phyloP scores from a whole-genome alignment of 2,113 vertebrate species.

The Hucho hucho region DNA sequence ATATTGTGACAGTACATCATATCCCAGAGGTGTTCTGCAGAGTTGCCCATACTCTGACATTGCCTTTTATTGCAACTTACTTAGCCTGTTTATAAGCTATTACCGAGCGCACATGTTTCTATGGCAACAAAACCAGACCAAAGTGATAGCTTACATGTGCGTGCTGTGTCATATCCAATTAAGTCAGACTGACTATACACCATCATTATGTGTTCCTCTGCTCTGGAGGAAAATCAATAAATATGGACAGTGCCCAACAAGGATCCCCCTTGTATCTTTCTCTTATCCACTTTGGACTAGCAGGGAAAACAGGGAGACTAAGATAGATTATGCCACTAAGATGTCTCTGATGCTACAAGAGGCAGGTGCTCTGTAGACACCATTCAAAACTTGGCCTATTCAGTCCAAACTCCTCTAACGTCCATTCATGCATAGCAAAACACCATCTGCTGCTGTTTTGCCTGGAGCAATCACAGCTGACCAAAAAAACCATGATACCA shows the following conservation, averaged over 20 bases:
- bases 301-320: constrained; percentile 74
- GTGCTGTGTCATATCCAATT: constrained; percentile 97
- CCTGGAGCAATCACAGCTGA: constrained; percentile 99
- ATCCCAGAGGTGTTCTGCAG: constrained; percentile 68
- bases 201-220: constrained; percentile 81
- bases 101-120: constrained; percentile 77
- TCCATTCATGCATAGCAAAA: constrained; percentile 99
- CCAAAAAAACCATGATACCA: constrained; percentile 97
- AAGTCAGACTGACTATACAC: constrained; percentile 92
- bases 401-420: constrained; percentile 94
- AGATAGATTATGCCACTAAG: constrained; percentile 88
- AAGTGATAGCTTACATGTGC: constrained; percentile 91
- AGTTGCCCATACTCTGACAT: constrained; percentile 66
- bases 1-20: constrained; percentile 69
- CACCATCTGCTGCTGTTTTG: constrained; percentile 99
- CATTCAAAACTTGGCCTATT: constrained; percentile 99
- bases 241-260: constrained; percentile 85
- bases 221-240: constrained; percentile 94
- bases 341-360: constrained; percentile 87
- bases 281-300: constrained; percentile 44
- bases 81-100: constrained; percentile 79
- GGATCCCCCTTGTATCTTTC: constrained; percentile 66
- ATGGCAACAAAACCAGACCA: constrained; percentile 82
- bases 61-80: constrained; percentile 78
- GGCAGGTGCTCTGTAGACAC: constrained; percentile 99